Percentiles rank a stretch among this genome's conserved stretches.
Conservation (phyloP, 1,140 invertebrate species). For the Lucilia cuprina region DNA sequence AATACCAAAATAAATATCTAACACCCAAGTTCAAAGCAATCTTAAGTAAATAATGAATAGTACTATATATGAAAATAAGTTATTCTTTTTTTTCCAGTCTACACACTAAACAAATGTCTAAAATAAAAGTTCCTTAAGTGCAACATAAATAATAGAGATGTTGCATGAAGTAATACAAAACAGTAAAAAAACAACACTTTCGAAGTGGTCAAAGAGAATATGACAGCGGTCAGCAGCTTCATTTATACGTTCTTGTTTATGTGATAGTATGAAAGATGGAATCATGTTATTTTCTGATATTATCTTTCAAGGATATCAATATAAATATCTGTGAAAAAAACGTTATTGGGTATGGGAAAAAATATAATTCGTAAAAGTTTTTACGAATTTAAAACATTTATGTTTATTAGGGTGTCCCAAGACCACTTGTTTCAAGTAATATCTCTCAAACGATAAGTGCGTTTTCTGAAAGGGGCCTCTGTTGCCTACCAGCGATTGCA, state of each 20-base stretch:
- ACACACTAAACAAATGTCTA: not conserved
- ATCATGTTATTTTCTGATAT: not conserved
- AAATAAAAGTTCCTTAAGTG: not conserved
- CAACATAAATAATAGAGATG: constrained; percentile 5
- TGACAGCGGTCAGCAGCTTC: not conserved
- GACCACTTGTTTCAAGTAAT: no score
- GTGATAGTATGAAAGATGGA: not conserved
- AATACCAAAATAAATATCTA: not conserved
- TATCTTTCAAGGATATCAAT: not conserved
- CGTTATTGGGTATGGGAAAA: not conserved
- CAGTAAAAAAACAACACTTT: not conserved
- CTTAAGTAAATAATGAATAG: not conserved
- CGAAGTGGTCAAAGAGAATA: not conserved
- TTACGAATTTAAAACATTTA: no score
- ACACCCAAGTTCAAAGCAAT: not conserved
- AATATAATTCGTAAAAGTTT: no score
- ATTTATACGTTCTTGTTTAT: not conserved
- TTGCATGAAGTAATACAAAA: not conserved
- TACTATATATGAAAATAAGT: not conserved
- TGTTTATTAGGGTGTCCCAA: no score
- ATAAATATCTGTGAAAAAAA: not conserved
- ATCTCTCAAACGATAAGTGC: no score
- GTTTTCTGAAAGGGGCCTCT: no score
- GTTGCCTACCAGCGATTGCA: no score
- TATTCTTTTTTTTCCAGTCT: not conserved